Conservation (phyloP, 2,113 vertebrate genomes). For the Phrynosoma platyrhinos region DNA sequence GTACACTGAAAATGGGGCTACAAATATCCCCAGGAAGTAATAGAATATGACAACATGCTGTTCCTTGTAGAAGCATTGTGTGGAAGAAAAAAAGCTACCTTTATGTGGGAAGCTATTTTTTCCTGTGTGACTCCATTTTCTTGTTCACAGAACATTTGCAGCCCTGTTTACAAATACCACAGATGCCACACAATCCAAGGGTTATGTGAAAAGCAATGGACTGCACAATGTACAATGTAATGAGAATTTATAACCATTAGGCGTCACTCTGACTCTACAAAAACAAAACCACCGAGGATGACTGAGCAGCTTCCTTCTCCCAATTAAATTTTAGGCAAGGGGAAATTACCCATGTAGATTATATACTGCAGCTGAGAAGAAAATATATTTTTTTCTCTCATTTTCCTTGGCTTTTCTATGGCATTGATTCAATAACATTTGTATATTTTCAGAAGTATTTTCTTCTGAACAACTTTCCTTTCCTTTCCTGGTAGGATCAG, state of each 20-base stretch:
- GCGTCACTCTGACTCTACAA: constrained; percentile 61
- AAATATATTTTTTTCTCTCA: not conserved
- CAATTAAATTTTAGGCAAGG: not conserved
- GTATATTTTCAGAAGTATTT: not conserved
- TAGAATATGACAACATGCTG: no score
- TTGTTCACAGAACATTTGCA: not conserved
- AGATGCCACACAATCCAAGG: not conserved
- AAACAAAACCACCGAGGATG: constrained; percentile 3
- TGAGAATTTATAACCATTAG: constrained; percentile 49
- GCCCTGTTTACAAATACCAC: not conserved
- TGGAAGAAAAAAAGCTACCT: not conserved
- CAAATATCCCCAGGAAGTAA: no score
- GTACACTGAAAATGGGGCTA: no score
- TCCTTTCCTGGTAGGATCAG: not conserved
- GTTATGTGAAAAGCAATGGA: not conserved
- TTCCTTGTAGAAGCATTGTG: not conserved
- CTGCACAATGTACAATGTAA: not conserved
- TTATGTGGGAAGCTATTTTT: not conserved
- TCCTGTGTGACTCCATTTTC: not conserved
- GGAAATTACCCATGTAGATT: not conserved
- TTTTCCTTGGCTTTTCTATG: not conserved
- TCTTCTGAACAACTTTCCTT: not conserved
- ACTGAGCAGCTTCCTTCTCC: not conserved
- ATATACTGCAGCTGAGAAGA: not conserved
- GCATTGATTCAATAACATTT: not conserved